Percentiles rank a stretch among this genome's conserved stretches.
Evolutionary conservation across 2,113 vertebrate species (phyloP).

Genomic region (Serinus canaria): DNA sequence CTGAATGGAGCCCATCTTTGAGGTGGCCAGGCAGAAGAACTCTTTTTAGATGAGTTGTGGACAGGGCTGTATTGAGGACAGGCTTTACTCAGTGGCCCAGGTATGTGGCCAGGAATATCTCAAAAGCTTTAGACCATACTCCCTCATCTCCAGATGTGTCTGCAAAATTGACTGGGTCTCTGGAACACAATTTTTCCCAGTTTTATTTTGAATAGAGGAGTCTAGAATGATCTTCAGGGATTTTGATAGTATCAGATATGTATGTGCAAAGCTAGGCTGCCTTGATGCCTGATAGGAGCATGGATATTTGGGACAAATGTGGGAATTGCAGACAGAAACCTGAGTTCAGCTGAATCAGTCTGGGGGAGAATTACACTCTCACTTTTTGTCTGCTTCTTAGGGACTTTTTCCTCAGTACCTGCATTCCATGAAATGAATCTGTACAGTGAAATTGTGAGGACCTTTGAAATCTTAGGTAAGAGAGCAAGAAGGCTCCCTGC

Average conservation of each 20-base stretch:
- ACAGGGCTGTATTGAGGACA: not conserved
- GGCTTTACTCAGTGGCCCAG: not conserved
- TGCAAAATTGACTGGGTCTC: not conserved
- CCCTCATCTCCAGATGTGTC: not conserved
- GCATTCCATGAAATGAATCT: not conserved
- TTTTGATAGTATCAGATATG: not conserved
- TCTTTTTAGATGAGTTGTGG: not conserved
- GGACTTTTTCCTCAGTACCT: not conserved
- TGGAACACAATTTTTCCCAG: not conserved
- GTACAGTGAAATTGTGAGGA: not conserved
- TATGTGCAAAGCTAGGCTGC: not conserved
- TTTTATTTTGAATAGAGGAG: not conserved
- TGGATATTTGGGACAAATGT: not conserved
- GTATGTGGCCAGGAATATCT: not conserved
- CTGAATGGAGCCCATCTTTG: not conserved
- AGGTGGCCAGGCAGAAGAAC: not conserved
- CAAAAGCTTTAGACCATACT: not conserved
- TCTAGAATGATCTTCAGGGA: not conserved
- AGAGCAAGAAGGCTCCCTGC: not conserved
- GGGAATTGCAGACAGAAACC: not conserved
- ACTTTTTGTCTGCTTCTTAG: not conserved
- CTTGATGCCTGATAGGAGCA: not conserved
- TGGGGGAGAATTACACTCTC: not conserved
- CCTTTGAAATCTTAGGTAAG: not conserved
- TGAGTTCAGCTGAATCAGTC: not conserved